A percentile compares a stretch with the other conserved stretches of the same genome.
phyloP scores from a whole-genome alignment of 2,113 vertebrate genomes.

The Tonatia bakeri region DNA sequence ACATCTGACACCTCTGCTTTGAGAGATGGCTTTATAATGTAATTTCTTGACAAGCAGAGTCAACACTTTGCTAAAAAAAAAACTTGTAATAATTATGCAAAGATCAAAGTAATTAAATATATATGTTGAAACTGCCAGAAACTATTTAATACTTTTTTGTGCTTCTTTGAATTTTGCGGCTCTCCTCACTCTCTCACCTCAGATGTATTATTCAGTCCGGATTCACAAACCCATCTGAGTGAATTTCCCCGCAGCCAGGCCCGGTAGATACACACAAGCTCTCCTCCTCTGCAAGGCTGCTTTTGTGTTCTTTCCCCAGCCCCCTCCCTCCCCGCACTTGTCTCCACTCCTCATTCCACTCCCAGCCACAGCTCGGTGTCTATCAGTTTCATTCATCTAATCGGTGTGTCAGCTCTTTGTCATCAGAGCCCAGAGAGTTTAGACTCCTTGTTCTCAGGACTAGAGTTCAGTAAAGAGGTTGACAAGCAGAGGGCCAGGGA shows the following conservation, averaged over 20 bases:
- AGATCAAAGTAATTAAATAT: background rate
- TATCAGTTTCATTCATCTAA: conserved; percentile 51
- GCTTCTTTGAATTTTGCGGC: background rate
- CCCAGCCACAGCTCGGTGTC: background rate
- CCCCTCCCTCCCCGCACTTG: background rate
- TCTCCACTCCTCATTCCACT: background rate
- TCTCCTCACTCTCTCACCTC: background rate
- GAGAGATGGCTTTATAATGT: background rate
- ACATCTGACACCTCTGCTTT: background rate
- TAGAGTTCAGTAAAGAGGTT: background rate
- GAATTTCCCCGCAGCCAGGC: background rate
- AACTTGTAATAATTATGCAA: background rate
- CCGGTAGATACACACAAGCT: background rate
- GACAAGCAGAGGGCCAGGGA: background rate
- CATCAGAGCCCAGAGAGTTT: background rate
- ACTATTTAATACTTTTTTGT: background rate
- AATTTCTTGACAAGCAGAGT: background rate
- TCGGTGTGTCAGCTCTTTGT: conserved; percentile 46
- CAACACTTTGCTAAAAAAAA: background rate
- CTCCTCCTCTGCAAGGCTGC: background rate
- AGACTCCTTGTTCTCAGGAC: background rate
- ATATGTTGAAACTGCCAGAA: background rate
- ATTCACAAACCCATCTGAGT: background rate
- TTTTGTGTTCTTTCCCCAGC: background rate
- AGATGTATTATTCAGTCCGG: background rate